Percentiles rank a stretch among this genome's conserved stretches.
phyloP scores from a whole-genome alignment of 2,888 invertebrate genomes.

The Tupiocoris notatus region DNA sequence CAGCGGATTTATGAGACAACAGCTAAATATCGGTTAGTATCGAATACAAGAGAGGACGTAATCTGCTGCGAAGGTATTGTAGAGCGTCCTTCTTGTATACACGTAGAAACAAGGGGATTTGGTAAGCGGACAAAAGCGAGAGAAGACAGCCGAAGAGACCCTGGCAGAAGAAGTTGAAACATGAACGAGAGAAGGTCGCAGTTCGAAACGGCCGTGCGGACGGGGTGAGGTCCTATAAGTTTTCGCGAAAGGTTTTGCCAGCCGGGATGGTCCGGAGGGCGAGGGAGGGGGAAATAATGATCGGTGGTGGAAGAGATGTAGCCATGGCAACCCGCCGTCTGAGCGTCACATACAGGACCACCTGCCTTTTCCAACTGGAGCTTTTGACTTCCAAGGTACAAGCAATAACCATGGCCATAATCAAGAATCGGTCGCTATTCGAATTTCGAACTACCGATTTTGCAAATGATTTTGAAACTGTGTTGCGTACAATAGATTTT shows the following conservation, averaged over 20 bases:
- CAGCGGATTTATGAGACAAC: not conserved
- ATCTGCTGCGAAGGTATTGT: not conserved
- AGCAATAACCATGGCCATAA: too few species aligned
- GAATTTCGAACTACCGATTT: too few species aligned
- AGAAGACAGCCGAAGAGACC: not conserved
- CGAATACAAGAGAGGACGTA: not conserved
- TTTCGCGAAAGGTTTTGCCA: constrained; percentile 35
- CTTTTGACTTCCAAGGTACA: constrained; percentile 17
- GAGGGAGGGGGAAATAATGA: constrained; percentile 38
- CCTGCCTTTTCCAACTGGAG: constrained; percentile 2
- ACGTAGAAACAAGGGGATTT: not conserved
- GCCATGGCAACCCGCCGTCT: constrained; percentile 38
- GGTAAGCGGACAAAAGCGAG: not conserved
- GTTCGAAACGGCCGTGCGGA: not conserved
- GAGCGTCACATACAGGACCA: constrained; percentile 41
- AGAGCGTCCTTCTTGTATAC: not conserved
- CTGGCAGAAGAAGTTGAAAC: not conserved
- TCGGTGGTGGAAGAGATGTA: constrained; percentile 37
- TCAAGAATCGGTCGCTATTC: too few species aligned
- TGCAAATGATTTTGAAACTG: too few species aligned
- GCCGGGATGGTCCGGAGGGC: not conserved
- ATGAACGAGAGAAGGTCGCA: not conserved
- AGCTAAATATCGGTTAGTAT: not conserved
- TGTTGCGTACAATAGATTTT: too few species aligned
- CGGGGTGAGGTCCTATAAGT: constrained; percentile 22